Base-by-base conservation (phyloP, 2,797 vertebrate species). In the Poecilia wingei region DNA sequence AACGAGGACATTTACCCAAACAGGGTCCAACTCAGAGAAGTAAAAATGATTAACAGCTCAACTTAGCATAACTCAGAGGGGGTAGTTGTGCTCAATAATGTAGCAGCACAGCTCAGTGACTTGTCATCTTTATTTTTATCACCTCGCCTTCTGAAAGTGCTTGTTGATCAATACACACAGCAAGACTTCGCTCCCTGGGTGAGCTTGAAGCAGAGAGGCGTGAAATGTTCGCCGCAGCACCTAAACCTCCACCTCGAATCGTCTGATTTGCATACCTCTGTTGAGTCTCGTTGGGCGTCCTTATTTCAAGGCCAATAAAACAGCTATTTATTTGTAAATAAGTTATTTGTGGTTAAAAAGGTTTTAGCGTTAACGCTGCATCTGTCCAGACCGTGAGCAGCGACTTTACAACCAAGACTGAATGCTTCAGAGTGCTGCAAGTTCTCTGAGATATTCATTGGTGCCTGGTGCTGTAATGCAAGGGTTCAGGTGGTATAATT, bases 111-210 rank as follows among this genome's bases (percentile, higher is more conserved):
- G 89, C 77, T 91, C 85, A 92, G 79, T 88, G 82, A 74, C 86
- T 87, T 93, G 84, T 91, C 91, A 82, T 85, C 87, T 90, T 76
- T 84, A 89, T 88, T 93, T 94, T 87, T 82, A 92, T 89, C 79
- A 87, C 83, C 79, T 47, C 81, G 80, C 41, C 61, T 33, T 89
- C 74, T 77, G 72, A 83, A 82, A 85, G 77, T 82, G 90, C 79
- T 77, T 89, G 85, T 89, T 92, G 89, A 94, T 94, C 89, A 87
- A 93, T 93, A 92, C 68, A 53, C 78, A 90, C 86, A 91, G 82
- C 82, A 78, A 72, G 46, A 81, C 81, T 86, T 69, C 20, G 43
- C 55, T 83, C 57, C 22, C 88, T 45, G 80, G 45, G 25, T 84
- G 85, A 86, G 80, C 74, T 79, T 53, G 70, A 75, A 74, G 87